phyloP scores from a whole-genome alignment of 2,888 invertebrate species.

The Rhagium mordax region DNA sequence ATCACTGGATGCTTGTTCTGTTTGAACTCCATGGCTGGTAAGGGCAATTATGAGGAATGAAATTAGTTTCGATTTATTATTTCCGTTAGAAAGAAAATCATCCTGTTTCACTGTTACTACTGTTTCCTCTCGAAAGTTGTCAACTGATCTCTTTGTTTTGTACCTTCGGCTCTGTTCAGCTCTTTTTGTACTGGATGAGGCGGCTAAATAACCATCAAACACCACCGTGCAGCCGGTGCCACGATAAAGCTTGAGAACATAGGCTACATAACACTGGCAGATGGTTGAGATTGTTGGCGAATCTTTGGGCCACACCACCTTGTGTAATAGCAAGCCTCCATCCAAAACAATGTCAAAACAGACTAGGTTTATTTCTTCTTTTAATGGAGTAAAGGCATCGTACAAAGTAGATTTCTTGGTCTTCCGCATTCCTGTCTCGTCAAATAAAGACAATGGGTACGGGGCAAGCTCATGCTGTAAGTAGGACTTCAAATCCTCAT shows the following conservation, averaged over 20 bases:
- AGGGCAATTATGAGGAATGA: slow-evolving; percentile 3
- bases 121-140: slow-evolving; percentile 23
- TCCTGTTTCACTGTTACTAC: slow-evolving; percentile 28
- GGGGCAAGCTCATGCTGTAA: not conserved
- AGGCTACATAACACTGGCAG: not conserved
- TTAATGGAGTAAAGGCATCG: slow-evolving; percentile 19
- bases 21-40: slow-evolving; percentile 1
- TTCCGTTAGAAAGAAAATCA: slow-evolving; percentile 26
- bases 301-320: slow-evolving; percentile 23
- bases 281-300: slow-evolving; percentile 8
- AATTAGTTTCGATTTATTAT: slow-evolving; percentile 30
- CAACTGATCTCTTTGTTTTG: slow-evolving; percentile 4
- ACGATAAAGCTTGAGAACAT: not conserved
- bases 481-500: not conserved
- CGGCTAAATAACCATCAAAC: slow-evolving; percentile 1
- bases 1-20: not conserved
- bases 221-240: slow-evolving; percentile 18
- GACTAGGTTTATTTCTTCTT: slow-evolving; percentile 21
- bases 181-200: slow-evolving; percentile 3
- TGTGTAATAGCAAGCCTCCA: slow-evolving; percentile 17
- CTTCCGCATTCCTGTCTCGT: slow-evolving; percentile 15
- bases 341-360: slow-evolving; percentile 16
- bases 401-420: slow-evolving; percentile 19
- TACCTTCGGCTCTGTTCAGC: slow-evolving; percentile 5
- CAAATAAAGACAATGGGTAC: not conserved